A percentile compares a stretch with the other conserved stretches of the same genome.
phyloP scores from a whole-genome alignment of 2,888 invertebrate species.

The Gisinianus flammeolus region DNA sequence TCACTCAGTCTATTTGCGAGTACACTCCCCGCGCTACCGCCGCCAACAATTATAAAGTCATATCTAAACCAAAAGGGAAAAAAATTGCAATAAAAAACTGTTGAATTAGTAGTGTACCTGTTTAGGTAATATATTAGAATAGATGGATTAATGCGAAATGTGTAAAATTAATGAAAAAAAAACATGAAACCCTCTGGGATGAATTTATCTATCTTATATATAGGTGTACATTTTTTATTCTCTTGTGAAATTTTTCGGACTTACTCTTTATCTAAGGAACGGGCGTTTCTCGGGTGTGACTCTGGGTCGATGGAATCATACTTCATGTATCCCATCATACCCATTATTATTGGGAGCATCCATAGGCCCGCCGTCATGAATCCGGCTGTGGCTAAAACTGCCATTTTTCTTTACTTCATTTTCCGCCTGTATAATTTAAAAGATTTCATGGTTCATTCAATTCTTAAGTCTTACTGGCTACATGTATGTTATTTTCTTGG shows the following conservation, averaged over 20 bases:
- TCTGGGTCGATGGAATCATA: constrained; percentile 85
- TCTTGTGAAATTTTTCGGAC: constrained; percentile 60
- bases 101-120: too few species aligned
- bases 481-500: too few species aligned
- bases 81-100: too few species aligned
- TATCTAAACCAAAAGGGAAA: constrained; percentile 65
- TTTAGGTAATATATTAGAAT: too few species aligned
- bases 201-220: neutral
- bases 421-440: neutral
- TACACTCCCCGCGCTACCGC: constrained; percentile 74
- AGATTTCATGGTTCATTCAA: too few species aligned
- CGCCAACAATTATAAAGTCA: constrained; percentile 82
- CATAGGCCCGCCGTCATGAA: constrained; percentile 60
- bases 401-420: constrained; percentile 31
- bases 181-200: too few species aligned
- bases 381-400: constrained; percentile 35
- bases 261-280: constrained; percentile 71
- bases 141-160: too few species aligned
- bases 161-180: too few species aligned
- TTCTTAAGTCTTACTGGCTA: too few species aligned
- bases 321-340: constrained; percentile 85
- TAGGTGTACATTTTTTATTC: neutral
- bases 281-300: constrained; percentile 75
- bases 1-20: constrained; percentile 63
- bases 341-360: constrained; percentile 83